Evolutionary conservation across 2,888 invertebrate species (phyloP), one percentile per base, ranked within the genome.

Genomic region (Phanerotoma sp.): DNA sequence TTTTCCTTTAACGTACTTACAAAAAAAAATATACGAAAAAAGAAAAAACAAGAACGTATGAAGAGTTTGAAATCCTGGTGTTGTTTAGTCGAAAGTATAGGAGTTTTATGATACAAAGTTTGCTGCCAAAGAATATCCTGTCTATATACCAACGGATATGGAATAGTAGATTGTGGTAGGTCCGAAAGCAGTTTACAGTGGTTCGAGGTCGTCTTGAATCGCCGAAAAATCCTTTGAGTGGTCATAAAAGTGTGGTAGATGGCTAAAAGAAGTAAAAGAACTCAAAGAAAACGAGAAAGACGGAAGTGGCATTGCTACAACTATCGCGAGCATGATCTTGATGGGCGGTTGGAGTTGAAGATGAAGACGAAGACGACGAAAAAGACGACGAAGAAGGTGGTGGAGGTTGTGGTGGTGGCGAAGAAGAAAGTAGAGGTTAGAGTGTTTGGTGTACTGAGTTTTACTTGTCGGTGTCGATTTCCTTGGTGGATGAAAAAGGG

Each of bases 101-200:
- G n/a, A n/a, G n/a, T n/a, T n/a, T n/a, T n/a, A n/a, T n/a, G n/a
- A n/a, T n/a, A n/a, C n/a, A n/a, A n/a, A n/a, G n/a, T n/a, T n/a
- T n/a, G n/a, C n/a, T n/a, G n/a, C n/a, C n/a, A n/a, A n/a, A n/a
- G n/a, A n/a, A n/a, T n/a, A n/a, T n/a, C n/a, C n/a, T n/a, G n/a
- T n/a, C n/a, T n/a, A n/a, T n/a, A n/a, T n/a, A n/a, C n/a, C n/a
- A n/a, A n/a, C n/a, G n/a, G n/a, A n/a, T n/a, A n/a, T n/a, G n/a
- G n/a, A n/a, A n/a, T 30, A n/a, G 10, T 30, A 30, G 30, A 30
- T 35, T 57, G 58, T 46, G 60, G 58, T 61, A 58, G 60, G 60
- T 58, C 58, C 48, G 37, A 33, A 30, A 33, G 48, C 40, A 45
- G 21, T 58, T 54, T 58, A 51, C 42, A 11, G 4, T 15, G 5